phyloP scores from a whole-genome alignment of 2,797 vertebrate species.

The Natrix natrix region DNA sequence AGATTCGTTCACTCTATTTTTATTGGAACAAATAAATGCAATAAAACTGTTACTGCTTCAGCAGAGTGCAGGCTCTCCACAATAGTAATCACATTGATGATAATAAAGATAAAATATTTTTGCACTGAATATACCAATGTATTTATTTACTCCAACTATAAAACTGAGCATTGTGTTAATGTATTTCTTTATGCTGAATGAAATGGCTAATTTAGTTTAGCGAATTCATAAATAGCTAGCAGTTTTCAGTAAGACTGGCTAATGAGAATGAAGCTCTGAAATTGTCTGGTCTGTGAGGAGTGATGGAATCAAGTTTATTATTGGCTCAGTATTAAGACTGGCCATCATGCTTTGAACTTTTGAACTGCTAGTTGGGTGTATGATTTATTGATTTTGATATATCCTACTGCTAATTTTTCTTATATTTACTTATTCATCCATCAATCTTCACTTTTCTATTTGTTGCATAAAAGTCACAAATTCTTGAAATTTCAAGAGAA shows the following conservation, averaged over 20 bases:
- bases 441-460: conserved; percentile 37
- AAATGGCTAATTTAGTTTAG: conserved; percentile 90
- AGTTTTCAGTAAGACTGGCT: conserved; percentile 84
- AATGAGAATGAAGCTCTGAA: conserved; percentile 80
- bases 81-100: conserved; percentile 57
- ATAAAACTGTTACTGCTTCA: conserved; percentile 77
- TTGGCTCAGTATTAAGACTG: conserved; percentile 75
- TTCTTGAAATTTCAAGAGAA: conserved; percentile 62
- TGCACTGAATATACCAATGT: conserved; percentile 79
- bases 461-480: conserved; percentile 45
- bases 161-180: conserved; percentile 81
- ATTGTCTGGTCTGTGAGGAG: conserved; percentile 75
- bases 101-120: conserved; percentile 62
- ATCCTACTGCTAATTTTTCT: conserved; percentile 66
- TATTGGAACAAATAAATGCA: conserved; percentile 83
- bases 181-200: conserved; percentile 85
- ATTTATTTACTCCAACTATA: conserved; percentile 83
- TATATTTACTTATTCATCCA: conserved; percentile 49
- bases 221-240: conserved; percentile 93
- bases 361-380: conserved; percentile 77
- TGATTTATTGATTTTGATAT: conserved; percentile 81
- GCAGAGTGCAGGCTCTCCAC: conserved; percentile 59
- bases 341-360: conserved; percentile 82
- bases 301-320: conserved; percentile 76
- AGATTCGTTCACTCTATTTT: conserved; percentile 71